A percentile compares a stretch with the other conserved stretches of the same genome.
phyloP scores from a whole-genome alignment of 2,888 invertebrate genomes.

The Nymphalis c-album region DNA sequence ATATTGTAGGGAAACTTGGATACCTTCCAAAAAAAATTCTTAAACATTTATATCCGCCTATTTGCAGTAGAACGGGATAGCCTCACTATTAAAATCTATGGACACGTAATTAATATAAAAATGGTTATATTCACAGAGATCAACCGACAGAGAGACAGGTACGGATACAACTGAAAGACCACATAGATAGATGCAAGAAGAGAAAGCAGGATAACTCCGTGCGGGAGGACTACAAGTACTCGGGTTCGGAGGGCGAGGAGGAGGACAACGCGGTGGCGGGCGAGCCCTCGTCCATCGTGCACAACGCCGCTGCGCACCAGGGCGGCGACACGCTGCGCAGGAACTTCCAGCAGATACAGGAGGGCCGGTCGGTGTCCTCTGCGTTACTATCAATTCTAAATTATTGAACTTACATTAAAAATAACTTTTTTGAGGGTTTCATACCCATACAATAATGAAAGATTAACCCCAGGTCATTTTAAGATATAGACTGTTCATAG shows the following conservation, averaged over 20 bases:
- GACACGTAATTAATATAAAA: neutral
- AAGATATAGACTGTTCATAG: too few species aligned
- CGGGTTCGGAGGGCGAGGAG: conserved; percentile 98
- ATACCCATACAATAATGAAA: too few species aligned
- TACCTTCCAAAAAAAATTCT: too few species aligned
- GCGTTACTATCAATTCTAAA: too few species aligned
- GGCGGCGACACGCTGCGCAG: conserved; percentile 97
- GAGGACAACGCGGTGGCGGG: conserved; percentile 95
- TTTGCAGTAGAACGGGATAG: too few species aligned
- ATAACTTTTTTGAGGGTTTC: too few species aligned
- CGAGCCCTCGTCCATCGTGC: conserved; percentile 97
- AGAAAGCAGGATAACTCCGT: conserved; percentile 93
- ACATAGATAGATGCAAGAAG: conserved; percentile 98
- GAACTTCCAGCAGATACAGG: conserved; percentile 99
- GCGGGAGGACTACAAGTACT: conserved; percentile 90
- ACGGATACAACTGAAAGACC: conserved; percentile 98
- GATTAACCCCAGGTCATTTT: too few species aligned
- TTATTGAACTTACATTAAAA: too few species aligned
- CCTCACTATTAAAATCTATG: neutral
- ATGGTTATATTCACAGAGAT: conserved; percentile 82
- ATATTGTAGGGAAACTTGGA: too few species aligned
- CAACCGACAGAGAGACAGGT: conserved; percentile 99
- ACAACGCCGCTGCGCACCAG: conserved; percentile 85
- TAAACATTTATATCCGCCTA: too few species aligned
- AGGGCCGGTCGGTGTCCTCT: conserved; percentile 72